Percentiles rank a stretch among this genome's conserved stretches.
These are phyloP conservation scores for Helobdella robusta DNA, from an alignment of 2,888 invertebrate genomes.

Conservation along the genomic window DNA sequence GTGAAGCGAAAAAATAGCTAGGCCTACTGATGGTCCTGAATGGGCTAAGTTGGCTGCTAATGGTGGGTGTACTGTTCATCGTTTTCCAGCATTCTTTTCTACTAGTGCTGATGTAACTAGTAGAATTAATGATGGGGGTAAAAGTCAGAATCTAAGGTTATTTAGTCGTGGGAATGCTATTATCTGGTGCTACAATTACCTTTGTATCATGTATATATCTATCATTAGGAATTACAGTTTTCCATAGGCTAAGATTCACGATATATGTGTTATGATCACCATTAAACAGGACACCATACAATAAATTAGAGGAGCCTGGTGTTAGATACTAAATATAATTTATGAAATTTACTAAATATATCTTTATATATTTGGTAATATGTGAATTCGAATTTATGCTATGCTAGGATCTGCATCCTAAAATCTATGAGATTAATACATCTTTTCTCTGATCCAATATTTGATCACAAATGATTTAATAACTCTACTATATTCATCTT, in stretches of 20 bases:
- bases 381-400: too few relatives aligned
- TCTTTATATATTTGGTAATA: too few relatives aligned
- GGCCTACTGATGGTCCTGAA: constrained; percentile 61
- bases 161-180: constrained; percentile 73
- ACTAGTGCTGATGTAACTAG: constrained; percentile 59
- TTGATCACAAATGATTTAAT: constrained; percentile 59
- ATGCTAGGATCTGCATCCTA: too few relatives aligned
- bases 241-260: too few relatives aligned
- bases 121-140: constrained; percentile 63
- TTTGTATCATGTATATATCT: constrained; percentile 71
- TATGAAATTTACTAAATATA: too few relatives aligned
- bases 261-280: too few relatives aligned
- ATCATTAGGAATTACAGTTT: constrained; percentile 69
- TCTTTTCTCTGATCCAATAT: too few relatives aligned
- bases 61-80: constrained; percentile 70
- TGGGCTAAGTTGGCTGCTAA: constrained; percentile 60
- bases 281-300: too few relatives aligned
- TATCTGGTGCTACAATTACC: constrained; percentile 69
- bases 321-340: too few relatives aligned
- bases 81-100: constrained; percentile 65
- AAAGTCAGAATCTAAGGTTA: constrained; percentile 72
- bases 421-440: too few relatives aligned
- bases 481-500: constrained; percentile 67
- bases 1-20: constrained; percentile 68
- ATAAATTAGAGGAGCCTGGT: too few relatives aligned